These are phyloP conservation scores for Rhaphigaster nebulosa DNA, from an alignment of 2,888 invertebrate genomes.

Conservation along the genomic window DNA sequence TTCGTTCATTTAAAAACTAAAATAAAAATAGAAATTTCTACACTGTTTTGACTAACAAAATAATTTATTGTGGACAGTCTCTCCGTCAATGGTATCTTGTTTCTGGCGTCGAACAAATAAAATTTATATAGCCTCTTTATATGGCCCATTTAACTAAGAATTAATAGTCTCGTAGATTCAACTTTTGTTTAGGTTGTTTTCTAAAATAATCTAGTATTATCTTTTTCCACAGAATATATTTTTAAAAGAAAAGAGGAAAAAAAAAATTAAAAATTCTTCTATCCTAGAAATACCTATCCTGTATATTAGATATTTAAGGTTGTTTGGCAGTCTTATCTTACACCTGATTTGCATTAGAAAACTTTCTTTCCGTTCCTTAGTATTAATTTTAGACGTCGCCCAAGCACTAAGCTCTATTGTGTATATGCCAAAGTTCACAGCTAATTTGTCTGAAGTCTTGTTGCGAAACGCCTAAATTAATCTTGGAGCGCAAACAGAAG, in stretches of 20 bases:
- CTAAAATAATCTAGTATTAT: background rate
- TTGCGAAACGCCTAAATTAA: background rate
- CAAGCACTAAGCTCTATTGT: background rate
- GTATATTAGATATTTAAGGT: background rate
- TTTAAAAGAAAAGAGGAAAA: background rate
- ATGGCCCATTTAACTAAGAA: background rate
- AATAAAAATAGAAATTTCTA: background rate
- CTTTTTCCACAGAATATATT: background rate
- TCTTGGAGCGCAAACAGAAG: background rate
- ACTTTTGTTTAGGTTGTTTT: conserved; percentile 5
- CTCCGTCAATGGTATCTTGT: background rate
- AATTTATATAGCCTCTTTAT: background rate
- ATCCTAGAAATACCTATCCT: background rate
- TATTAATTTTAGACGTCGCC: background rate
- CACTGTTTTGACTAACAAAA: background rate
- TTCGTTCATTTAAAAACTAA: background rate
- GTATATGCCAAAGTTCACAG: background rate
- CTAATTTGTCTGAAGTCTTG: background rate
- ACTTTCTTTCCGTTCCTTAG: background rate
- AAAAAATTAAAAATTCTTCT: background rate
- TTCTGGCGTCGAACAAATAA: background rate
- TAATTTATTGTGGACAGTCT: background rate
- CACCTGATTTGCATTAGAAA: background rate
- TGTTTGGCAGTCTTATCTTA: background rate
- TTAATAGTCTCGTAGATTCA: background rate